Percentiles rank a stretch among this genome's conserved stretches.
Evolutionary conservation across 1,140 invertebrate genomes (phyloP).

Genomic region (Neodiprion fabricii): DNA sequence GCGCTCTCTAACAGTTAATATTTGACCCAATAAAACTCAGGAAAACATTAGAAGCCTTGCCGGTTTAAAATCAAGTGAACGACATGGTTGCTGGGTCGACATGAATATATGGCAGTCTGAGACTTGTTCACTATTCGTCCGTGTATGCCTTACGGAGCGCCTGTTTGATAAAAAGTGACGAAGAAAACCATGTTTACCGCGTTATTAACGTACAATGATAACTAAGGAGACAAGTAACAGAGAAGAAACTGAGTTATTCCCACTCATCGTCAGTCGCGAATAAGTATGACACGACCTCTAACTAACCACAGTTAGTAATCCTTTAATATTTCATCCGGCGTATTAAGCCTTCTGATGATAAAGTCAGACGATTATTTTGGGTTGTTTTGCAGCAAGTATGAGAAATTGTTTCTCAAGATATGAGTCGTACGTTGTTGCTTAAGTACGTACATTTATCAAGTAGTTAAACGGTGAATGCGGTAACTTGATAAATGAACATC

Average conservation of each 20-base stretch:
- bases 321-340: not conserved
- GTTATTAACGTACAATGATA: no score
- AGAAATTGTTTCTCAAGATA: conserved; percentile 7
- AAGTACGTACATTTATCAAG: conserved; percentile 1
- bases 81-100: no score
- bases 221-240: not conserved
- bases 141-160: no score
- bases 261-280: not conserved
- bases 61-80: not conserved
- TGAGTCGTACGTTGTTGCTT: not conserved
- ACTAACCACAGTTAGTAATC: not conserved
- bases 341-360: not conserved
- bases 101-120: no score
- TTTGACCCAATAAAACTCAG: not conserved
- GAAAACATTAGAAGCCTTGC: not conserved
- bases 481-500: not conserved
- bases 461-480: not conserved
- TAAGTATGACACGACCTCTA: not conserved
- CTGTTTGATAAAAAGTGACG: no score
- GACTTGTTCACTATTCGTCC: no score
- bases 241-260: not conserved
- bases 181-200: no score
- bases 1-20: not conserved
- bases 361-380: not conserved
- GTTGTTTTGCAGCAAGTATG: not conserved